Conservation (phyloP, 2,797 vertebrate genomes). For the Linurgus olivaceus region DNA sequence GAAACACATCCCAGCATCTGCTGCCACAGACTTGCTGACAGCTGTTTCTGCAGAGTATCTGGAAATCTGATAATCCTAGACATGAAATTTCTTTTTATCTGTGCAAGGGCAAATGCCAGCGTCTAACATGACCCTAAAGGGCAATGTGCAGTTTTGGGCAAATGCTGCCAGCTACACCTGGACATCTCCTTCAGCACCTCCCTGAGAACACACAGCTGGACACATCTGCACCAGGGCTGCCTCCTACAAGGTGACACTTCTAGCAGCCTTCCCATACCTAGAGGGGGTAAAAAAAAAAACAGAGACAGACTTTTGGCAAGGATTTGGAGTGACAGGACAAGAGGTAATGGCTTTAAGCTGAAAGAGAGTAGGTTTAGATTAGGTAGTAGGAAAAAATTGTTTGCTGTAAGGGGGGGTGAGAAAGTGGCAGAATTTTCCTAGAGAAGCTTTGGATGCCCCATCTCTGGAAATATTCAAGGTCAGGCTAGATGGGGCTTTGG, state of each 20-base stretch:
- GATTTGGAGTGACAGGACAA: not conserved
- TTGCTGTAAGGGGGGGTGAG: not conserved
- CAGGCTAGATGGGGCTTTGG: not conserved
- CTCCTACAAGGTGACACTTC: not conserved
- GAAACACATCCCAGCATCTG: constrained; percentile 51
- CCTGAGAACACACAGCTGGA: not conserved
- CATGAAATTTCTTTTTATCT: constrained; percentile 47
- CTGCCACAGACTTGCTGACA: constrained; percentile 60
- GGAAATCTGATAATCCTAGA: constrained; percentile 55
- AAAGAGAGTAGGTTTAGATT: not conserved
- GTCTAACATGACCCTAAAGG: not conserved
- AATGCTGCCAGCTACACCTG: not conserved
- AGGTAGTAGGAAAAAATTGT: not conserved
- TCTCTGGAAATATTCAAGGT: not conserved
- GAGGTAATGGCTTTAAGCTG: not conserved
- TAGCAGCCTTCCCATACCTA: not conserved
- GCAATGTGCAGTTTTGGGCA: not conserved
- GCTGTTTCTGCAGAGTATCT: constrained; percentile 43
- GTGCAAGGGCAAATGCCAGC: not conserved
- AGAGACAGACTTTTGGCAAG: not conserved
- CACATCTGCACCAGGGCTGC: not conserved
- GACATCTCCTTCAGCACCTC: not conserved
- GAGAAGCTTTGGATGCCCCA: not conserved
- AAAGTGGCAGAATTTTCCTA: not conserved
- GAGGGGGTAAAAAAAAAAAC: not conserved